Evolutionary conservation across 2,888 invertebrate genomes (phyloP), one percentile per base, ranked within the genome.

Genomic region (Drosophila silvestris): DNA sequence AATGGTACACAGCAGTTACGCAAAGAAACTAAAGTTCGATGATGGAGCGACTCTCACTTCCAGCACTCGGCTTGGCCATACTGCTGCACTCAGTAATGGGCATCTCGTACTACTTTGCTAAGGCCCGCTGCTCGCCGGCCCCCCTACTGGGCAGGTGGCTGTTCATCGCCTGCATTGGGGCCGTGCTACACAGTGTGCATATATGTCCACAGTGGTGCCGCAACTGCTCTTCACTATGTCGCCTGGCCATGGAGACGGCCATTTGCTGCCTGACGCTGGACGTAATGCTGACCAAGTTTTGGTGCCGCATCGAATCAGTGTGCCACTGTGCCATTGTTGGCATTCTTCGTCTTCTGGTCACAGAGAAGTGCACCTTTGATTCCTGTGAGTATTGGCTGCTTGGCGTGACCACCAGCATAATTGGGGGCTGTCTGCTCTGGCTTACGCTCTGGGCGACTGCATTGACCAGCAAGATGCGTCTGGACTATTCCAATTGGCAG

Each of bases 271-370:
- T 89, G 2, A 75, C 83, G 1, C 60, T 85, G 19, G 89, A 85
- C 28, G 16, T 88, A 28, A 53, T 78, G 72, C 69, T 85, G 5
- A 81, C 69, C 47, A 85, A 74, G 22, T 30, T 90, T n/a, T 85
- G 90, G 90, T 72, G 72, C 2, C 85, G 86, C 64, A 83, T 90
- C 9, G 90, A 85, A 54, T 39, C 71, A 4, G 47, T 85, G 14
- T 81, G 83, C 63, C 89, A 85, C 51, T 81, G 86, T 37, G 85
- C 90, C 67, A 83, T 88, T 28, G 22, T 63, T 7, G 89, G 86
- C 14, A 52, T 88, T 4, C 69, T 85, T 4, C 75, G 70, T 19
- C 57, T 16, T 0, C 28, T 83, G 4, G 56, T 56, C 53, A 69
- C 57, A 35, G 86, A 85, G 12, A 78, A 83, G 22, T 16, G 19